A percentile compares a stretch with the other conserved stretches of the same genome.
Evolutionary conservation across 2,113 vertebrate genomes (phyloP).

Genomic region (Osmerus mordax): DNA sequence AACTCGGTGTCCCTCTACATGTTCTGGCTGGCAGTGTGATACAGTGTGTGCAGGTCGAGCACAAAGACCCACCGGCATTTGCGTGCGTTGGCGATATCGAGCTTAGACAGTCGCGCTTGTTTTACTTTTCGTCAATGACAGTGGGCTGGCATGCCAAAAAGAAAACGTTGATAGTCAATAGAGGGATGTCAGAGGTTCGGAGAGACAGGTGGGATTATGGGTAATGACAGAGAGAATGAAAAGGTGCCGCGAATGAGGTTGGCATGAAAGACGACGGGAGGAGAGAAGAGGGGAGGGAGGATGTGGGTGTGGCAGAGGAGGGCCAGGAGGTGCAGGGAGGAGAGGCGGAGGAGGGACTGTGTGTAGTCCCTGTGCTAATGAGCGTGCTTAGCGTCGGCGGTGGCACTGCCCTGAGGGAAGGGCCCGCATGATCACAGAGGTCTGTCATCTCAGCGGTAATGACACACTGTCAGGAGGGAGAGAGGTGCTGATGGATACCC

Average conservation of each 20-base stretch:
- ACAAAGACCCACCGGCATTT: background rate
- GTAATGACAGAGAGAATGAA: background rate
- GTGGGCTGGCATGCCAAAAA: too few relatives aligned
- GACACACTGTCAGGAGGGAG: constrained; percentile 18
- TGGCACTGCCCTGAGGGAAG: background rate
- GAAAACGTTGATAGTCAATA: too few relatives aligned
- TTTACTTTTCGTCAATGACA: too few relatives aligned
- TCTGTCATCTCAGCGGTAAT: constrained; percentile 22
- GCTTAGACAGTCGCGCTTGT: too few relatives aligned
- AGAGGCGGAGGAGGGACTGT: background rate
- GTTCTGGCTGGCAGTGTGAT: constrained; percentile 10
- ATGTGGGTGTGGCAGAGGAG: constrained; percentile 7
- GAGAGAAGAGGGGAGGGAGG: background rate
- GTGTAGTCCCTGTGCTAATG: constrained; percentile 11
- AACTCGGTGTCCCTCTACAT: constrained; percentile 11
- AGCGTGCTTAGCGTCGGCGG: background rate
- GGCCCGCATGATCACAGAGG: constrained; percentile 3
- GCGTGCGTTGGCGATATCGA: background rate
- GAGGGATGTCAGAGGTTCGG: background rate
- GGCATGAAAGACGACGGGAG: rapidly evolving
- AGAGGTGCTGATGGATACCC: constrained; percentile 5
- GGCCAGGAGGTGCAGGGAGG: background rate
- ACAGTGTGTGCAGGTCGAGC: background rate
- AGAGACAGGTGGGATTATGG: background rate
- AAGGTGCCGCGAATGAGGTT: constrained; percentile 41